A percentile compares a stretch with the other conserved stretches of the same genome.
phyloP scores from a whole-genome alignment of 2,113 vertebrate genomes.

The Tupaia chinensis region DNA sequence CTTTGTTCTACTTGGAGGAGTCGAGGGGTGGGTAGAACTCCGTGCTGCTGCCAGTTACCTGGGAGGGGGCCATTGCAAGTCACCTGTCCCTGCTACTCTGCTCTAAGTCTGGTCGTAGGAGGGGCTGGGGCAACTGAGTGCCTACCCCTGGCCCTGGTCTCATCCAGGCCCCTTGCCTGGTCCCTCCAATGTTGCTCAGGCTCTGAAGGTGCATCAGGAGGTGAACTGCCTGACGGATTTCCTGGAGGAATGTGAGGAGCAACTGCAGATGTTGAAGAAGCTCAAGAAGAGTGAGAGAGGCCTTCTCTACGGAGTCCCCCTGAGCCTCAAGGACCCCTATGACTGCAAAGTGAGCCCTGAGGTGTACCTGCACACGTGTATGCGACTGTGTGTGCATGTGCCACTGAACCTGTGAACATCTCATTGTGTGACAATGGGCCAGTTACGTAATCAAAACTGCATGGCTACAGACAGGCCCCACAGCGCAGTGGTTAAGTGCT shows the following conservation, averaged over 20 bases:
- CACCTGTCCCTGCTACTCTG: neutral
- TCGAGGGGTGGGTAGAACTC: neutral
- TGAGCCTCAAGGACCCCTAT: constrained; percentile 92
- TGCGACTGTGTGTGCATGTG: neutral
- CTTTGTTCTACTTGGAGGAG: neutral
- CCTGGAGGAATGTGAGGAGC: constrained; percentile 89
- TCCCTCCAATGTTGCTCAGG: constrained; percentile 78
- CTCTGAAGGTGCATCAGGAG: constrained; percentile 87
- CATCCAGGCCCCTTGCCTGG: neutral
- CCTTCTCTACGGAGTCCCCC: constrained; percentile 90
- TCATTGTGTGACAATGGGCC: neutral
- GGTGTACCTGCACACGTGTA: neutral
- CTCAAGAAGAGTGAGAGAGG: constrained; percentile 82
- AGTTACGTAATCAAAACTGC: neutral
- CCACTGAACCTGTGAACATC: neutral
- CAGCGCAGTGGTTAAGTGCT: no score
- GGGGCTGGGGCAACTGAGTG: neutral
- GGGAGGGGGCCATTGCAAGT: neutral
- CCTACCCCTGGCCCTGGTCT: neutral
- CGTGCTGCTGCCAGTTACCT: neutral
- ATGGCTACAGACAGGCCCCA: no score
- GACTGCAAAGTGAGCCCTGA: constrained; percentile 86
- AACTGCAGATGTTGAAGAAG: constrained; percentile 83
- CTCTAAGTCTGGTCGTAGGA: neutral
- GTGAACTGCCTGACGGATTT: constrained; percentile 90